Evolutionary conservation across 2,797 vertebrate species (phyloP), one percentile per base, ranked within the genome.

Genomic region (Premnoplex brunnescens): DNA sequence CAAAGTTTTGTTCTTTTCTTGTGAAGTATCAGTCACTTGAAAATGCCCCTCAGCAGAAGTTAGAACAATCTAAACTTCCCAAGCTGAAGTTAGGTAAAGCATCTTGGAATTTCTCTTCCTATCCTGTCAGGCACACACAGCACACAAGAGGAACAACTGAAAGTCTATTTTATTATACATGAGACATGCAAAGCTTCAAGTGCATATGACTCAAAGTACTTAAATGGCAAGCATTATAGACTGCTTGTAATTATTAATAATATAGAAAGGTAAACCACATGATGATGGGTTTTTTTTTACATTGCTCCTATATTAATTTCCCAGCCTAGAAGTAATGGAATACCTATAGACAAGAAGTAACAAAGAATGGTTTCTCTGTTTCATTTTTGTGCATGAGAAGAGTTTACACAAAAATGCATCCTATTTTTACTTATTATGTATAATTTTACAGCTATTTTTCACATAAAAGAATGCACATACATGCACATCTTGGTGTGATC

Each of bases 361-460:
- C 22, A 48, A 72, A 91, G n/a, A 85, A 66, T 39, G 5, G 71
- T 62, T 79, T 69, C 10, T 80, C 63, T 73, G 30, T 56, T 94
- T 93, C 69, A 63, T 85, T 79, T 77, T 64, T 32, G 44, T 73
- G 48, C 2, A 5, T 36, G 44, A 91, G 59, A 91, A 24, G 51
- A 90, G 64, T 75, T 93, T 90, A 83, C 52, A 80, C 49, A 93
- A 86, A 94, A 93, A 77, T 28, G 10, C 26, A 54, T 63, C 83
- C 30, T 80, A 36, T 88, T 90, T 88, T 91, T 69, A 89, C 63
- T 88, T 80, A 84, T 93, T 88, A 77, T 86, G 20, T 86, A 41
- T 60, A 74, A 92, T 95, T 96, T 95, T 81, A 52, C 39, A 74
- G 22, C 63, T 64, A 59, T 86, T 94, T 89, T 93, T 92, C 71